Evolutionary conservation across 2,888 invertebrate species (phyloP), one percentile per base, ranked within the genome.

Genomic region (Standfussiana lucernea): DNA sequence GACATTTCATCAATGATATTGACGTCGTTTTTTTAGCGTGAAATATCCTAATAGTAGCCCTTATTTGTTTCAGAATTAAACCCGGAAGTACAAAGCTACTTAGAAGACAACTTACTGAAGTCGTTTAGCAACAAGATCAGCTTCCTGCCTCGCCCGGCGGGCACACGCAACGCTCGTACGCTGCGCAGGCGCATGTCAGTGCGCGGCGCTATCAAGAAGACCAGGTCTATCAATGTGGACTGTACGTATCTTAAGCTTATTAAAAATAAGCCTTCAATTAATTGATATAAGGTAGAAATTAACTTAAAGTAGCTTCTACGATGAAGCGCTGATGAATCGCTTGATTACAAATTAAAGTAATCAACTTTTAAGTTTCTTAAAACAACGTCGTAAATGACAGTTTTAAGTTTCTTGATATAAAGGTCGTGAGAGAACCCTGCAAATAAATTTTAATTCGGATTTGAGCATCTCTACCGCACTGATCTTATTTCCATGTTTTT

Each of bases 151-250:
- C 97, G 97, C 15, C 95, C 97, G 42, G 92, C 96, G 0, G 97
- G 96, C 72, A 91, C 94, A 3, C 95, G 97, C 35, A 97, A 97
- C 65, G 90, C 93, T 0, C 97, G 97, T 53, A 95, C 97, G 77
- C 89, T 98, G 67, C 97, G 97, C 65, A 97, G 98, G 1, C 97
- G 98, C 90, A 98, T 99, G 98, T 99, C 99, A 0, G 98, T 99
- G 35, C 98, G 98, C 89, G 99, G 99, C 72, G 99, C 99, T 62
- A 99, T 99, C 79, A 98, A 98, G 95, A 98, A 99, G 93, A 99
- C 99, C 0, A 97, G 99, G 86, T 99, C 99, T 21, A 99, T 99
- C 84, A 99, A 99, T 91, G 98, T 99, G 13, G 99, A 98, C 93
- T 98, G 98, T 98, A 95, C 97, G 98, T 97, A 62, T 45, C 15